Evolutionary conservation across 2,888 invertebrate genomes (phyloP), one percentile per base, ranked within the genome.

Genomic region (Dicycla oo): DNA sequence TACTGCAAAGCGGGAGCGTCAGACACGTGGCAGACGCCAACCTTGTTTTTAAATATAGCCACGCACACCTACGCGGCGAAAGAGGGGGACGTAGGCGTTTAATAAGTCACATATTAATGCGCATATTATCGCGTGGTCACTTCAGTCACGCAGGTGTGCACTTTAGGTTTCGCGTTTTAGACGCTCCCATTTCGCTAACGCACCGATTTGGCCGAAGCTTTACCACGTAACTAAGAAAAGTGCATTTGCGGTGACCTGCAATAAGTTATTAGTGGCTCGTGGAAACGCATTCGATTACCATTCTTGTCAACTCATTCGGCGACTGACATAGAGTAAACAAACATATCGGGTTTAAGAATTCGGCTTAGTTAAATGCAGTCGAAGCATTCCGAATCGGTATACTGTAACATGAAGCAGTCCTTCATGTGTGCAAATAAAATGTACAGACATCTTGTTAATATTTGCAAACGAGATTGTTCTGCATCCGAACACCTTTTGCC

Each of bases 41-140:
- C 45, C 57, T 58, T 45, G 43, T 76, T 76, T 75, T 68, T 76
- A 76, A 73, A 73, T 73, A 76, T 73, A 76, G 57, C 57, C 43
- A 45, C 56, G 18, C 30, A 75, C 68, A 76, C 76, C 76, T 45
- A 58, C 68, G 43, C 49, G 43, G 26, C 26, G 13, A 53, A 60
- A 51, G 20, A 66, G 38, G 51, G 34, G 23, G 43, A 51, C 49
- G 47, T 18, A 43, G 65, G 54, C 54, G 57, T 76, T 65, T 68
- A 38, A 45, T 38, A 57, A 76, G 47, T 57, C 43, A 57, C 49
- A 45, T n/a, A 76, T 67, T 30, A 66, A 67, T 30, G 5, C n/a
- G n/a, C n/a, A 51, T 49, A 57, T 49, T 13, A 49, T 64, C 47
- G 23, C 65, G 47, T 56, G n/a, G 64, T 64, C 23, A 10, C 18